A percentile compares a stretch with the other conserved stretches of the same genome.
Evolutionary conservation across 2,113 vertebrate genomes (phyloP).

Genomic region (Zosterops lateralis): DNA sequence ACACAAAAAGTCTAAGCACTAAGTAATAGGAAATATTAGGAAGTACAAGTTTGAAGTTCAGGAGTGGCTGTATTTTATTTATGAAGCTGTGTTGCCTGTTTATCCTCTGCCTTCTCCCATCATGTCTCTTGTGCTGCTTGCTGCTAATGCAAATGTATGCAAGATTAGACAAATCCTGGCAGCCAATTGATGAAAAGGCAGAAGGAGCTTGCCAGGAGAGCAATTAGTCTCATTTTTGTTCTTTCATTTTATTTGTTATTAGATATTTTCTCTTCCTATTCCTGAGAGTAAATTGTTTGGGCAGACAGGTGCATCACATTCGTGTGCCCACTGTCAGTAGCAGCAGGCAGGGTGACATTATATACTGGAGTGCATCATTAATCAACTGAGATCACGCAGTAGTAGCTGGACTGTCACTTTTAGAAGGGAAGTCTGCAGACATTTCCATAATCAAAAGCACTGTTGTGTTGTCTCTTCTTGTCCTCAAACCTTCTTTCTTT

Average conservation of each 20-base stretch:
- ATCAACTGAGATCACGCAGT: not conserved
- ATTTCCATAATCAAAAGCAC: not conserved
- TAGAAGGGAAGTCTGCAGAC: not conserved
- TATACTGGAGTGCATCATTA: not conserved
- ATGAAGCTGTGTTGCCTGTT: not conserved
- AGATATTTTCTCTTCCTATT: not conserved
- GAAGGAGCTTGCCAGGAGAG: not conserved
- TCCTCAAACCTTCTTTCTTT: not conserved
- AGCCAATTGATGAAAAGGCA: conserved; percentile 6
- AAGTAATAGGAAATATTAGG: not conserved
- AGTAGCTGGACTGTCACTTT: not conserved
- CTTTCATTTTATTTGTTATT: not conserved
- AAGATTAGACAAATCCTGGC: conserved; percentile 37
- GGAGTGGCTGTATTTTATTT: not conserved
- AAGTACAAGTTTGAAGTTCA: not conserved
- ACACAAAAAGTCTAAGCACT: not conserved
- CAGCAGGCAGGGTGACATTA: not conserved
- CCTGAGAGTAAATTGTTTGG: not conserved
- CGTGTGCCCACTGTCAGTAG: not conserved
- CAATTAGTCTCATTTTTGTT: conserved; percentile 32
- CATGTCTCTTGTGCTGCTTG: not conserved
- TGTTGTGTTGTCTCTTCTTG: not conserved
- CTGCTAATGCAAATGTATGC: conserved; percentile 42
- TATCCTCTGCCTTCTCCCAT: not conserved
- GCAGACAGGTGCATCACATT: not conserved